phyloP scores from a whole-genome alignment of 2,888 invertebrate species.

The Hydroisotoma schaefferi region DNA sequence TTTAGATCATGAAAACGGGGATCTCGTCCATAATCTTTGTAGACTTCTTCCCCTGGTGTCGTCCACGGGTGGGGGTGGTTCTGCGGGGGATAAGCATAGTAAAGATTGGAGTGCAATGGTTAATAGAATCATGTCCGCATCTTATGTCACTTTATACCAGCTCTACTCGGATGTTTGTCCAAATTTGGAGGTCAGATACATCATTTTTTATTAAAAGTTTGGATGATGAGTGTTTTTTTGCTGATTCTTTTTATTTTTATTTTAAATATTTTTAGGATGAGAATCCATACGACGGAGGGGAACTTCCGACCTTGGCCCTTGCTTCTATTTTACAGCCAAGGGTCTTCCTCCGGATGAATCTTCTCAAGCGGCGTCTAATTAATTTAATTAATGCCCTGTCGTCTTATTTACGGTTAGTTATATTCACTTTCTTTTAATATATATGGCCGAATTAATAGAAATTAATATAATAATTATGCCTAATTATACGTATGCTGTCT shows the following conservation, averaged over 20 bases:
- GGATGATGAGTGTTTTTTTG: neutral
- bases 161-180: slow-evolving; percentile 34
- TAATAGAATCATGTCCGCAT: slow-evolving; percentile 21
- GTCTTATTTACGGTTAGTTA: slow-evolving; percentile 33
- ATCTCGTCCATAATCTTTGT: slow-evolving; percentile 15
- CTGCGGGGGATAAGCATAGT: slow-evolving; percentile 40
- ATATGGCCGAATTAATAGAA: neutral
- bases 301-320: neutral
- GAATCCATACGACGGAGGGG: slow-evolving; percentile 29
- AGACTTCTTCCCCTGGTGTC: slow-evolving; percentile 40
- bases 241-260: neutral
- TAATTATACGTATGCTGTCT: too few species aligned
- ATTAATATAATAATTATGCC: too few species aligned
- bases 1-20: slow-evolving; percentile 29
- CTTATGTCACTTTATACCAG: slow-evolving; percentile 24
- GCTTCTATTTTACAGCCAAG: slow-evolving; percentile 17
- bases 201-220: neutral
- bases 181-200: slow-evolving; percentile 31
- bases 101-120: slow-evolving; percentile 40
- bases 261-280: slow-evolving; percentile 15
- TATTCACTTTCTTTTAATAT: slow-evolving; percentile 4
- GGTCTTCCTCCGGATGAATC: slow-evolving; percentile 26
- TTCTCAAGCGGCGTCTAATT: slow-evolving; percentile 28
- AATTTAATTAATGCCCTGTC: slow-evolving; percentile 24
- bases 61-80: slow-evolving; percentile 42